A percentile compares a stretch with the other conserved stretches of the same genome.
phyloP scores from a whole-genome alignment of 2,113 vertebrate genomes.

The Lanius ludovicianus region DNA sequence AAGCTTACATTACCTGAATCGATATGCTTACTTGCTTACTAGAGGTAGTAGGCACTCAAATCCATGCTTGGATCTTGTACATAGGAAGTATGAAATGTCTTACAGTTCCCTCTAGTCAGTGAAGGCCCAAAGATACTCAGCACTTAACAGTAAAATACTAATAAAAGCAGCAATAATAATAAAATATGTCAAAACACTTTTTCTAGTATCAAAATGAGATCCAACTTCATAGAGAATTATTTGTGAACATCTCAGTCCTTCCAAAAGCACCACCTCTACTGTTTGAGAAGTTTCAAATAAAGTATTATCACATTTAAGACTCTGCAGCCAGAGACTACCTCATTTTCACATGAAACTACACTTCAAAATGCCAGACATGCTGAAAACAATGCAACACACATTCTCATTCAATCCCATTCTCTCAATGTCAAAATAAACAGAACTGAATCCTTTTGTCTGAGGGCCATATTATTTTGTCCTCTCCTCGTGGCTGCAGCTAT shows the following conservation, averaged over 20 bases:
- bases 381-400: background rate
- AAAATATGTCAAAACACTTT: background rate
- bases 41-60: conserved; percentile 12
- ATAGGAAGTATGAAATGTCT: background rate
- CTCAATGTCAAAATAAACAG: background rate
- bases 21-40: conserved; percentile 26
- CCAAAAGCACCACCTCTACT: background rate
- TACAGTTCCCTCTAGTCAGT: background rate
- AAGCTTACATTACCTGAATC: background rate
- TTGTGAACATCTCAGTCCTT: background rate
- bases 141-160: background rate
- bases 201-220: background rate
- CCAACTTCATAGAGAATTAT: background rate
- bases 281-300: background rate
- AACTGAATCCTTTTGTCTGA: background rate
- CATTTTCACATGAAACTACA: background rate
- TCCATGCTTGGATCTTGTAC: background rate
- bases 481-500: background rate
- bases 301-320: background rate
- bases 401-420: background rate
- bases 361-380: background rate
- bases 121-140: background rate
- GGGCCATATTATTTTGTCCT: background rate
- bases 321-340: background rate
- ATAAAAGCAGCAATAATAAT: background rate